These are phyloP conservation scores for Propsilocerus akamusi DNA, from an alignment of 1,140 invertebrate species.

Conservation along the genomic window DNA sequence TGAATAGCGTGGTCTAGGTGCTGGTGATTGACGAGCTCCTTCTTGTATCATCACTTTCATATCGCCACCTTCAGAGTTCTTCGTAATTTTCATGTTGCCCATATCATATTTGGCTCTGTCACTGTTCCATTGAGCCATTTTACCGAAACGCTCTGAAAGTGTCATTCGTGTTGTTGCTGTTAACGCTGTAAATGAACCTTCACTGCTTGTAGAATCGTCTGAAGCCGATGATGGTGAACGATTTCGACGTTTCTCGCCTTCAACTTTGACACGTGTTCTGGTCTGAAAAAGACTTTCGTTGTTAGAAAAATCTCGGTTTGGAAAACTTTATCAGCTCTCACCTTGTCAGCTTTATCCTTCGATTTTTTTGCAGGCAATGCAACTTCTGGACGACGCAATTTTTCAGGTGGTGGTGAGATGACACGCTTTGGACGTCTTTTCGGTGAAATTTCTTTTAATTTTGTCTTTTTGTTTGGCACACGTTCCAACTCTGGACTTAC, in stretches of 20 bases:
- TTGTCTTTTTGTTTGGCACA: not conserved
- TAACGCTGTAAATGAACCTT: constrained; percentile 19
- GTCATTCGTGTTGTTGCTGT: constrained; percentile 33
- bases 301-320: constrained; percentile 2
- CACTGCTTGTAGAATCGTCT: constrained; percentile 21
- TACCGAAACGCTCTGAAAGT: constrained; percentile 65
- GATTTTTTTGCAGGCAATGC: constrained; percentile 19
- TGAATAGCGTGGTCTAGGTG: constrained; percentile 30
- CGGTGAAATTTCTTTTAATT: constrained; percentile 11
- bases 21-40: constrained; percentile 20
- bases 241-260: constrained; percentile 24
- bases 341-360: constrained; percentile 16
- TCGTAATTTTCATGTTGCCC: constrained; percentile 70
- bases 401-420: constrained; percentile 16
- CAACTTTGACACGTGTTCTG: constrained; percentile 22
- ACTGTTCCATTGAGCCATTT: constrained; percentile 75
- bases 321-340: constrained; percentile 6
- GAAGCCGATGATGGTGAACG: constrained; percentile 20
- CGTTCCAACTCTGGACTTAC: not conserved
- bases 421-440: constrained; percentile 14
- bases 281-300: constrained; percentile 12
- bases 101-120: constrained; percentile 53
- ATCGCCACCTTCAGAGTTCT: constrained; percentile 34
- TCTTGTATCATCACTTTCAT: constrained; percentile 43
- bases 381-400: constrained; percentile 15